Evolutionary conservation across 2,113 vertebrate genomes (phyloP).

Genomic region (Argyrosomus japonicus): DNA sequence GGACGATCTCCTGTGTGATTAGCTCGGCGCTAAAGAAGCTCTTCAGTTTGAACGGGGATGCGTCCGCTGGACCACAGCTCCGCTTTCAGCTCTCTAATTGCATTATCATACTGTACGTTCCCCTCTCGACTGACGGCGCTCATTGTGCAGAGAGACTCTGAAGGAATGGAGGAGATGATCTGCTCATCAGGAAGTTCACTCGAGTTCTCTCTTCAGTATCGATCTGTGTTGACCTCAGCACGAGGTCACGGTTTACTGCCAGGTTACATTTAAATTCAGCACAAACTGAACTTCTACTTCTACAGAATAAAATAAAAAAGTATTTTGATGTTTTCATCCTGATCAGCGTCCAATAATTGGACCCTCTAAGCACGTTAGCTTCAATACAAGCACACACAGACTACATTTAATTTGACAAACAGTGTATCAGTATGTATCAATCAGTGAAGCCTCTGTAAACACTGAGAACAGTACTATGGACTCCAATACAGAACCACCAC

Average conservation of each 20-base stretch:
- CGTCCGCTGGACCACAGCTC: neutral
- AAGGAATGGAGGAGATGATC: neutral
- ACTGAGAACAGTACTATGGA: neutral
- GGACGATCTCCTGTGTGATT: constrained; percentile 55
- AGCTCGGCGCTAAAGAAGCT: constrained; percentile 52
- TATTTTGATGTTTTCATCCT: too few species aligned
- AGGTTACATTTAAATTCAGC: too few species aligned
- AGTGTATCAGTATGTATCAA: too few species aligned
- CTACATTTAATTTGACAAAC: too few species aligned
- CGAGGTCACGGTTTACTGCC: too few species aligned
- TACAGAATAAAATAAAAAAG: too few species aligned
- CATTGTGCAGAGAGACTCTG: neutral
- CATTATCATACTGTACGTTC: constrained; percentile 46
- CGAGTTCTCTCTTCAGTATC: neutral
- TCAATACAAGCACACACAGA: too few species aligned
- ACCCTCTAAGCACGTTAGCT: too few species aligned
- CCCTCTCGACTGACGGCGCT: neutral
- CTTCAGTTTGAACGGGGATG: constrained; percentile 12
- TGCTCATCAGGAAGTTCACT: neutral
- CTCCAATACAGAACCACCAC: neutral
- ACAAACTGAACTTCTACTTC: too few species aligned
- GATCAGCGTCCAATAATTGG: too few species aligned
- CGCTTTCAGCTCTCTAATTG: constrained; percentile 43
- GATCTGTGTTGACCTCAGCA: neutral
- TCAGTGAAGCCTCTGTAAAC: neutral